Evolutionary conservation across 1,140 invertebrate species (phyloP).

Genomic region (Capitella teleta): DNA sequence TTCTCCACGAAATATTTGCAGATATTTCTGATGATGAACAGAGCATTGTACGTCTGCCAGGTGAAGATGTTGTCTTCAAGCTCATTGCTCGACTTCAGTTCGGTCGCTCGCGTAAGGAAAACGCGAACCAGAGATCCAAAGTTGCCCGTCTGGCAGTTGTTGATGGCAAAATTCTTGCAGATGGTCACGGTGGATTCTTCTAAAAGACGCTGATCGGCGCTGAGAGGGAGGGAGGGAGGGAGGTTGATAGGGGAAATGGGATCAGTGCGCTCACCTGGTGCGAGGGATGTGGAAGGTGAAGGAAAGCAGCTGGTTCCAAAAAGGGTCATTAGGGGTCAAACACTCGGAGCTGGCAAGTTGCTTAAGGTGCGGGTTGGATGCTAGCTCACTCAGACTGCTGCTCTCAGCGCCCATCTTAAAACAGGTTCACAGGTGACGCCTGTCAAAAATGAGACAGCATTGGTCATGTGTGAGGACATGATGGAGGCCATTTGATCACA

Average conservation of each 20-base stretch:
- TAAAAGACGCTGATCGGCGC: conserved; percentile 64
- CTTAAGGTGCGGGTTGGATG: conserved; percentile 66
- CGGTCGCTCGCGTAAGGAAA: conserved; percentile 63
- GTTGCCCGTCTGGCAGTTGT: conserved; percentile 77
- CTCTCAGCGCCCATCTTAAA: conserved; percentile 69
- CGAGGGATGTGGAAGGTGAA: conserved; percentile 61
- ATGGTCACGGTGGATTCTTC: conserved; percentile 58
- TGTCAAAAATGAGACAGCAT: no score
- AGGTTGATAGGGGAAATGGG: not conserved
- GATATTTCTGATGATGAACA: conserved; percentile 79
- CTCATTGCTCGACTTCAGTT: conserved; percentile 67
- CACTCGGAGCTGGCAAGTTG: conserved; percentile 64
- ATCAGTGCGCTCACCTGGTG: conserved; percentile 3
- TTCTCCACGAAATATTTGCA: conserved; percentile 73
- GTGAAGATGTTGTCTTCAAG: conserved; percentile 79
- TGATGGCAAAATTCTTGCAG: conserved; percentile 44
- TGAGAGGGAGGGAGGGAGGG: conserved; percentile 29
- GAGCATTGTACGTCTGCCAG: conserved; percentile 88
- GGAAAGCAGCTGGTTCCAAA: conserved; percentile 85
- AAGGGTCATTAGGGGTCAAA: conserved; percentile 77
- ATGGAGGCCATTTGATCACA: no score
- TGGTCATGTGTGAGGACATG: no score
- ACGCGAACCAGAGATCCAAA: conserved; percentile 73
- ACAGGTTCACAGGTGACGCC: not conserved
- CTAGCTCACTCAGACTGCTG: conserved; percentile 68